Evolutionary conservation across 2,888 invertebrate genomes (phyloP).

Genomic region (Oscheius sp.): DNA sequence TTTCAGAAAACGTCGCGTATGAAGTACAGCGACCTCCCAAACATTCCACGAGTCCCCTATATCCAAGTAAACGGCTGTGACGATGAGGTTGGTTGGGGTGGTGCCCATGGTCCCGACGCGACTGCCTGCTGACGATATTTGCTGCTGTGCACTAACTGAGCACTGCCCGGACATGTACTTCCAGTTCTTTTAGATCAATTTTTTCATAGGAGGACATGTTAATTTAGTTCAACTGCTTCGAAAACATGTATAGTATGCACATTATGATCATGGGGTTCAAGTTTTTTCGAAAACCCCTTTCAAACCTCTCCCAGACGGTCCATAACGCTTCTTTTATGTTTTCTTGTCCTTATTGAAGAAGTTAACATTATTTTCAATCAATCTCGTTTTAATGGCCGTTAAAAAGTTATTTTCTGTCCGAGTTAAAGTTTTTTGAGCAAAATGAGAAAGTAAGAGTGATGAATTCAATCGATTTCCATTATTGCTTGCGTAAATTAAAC

Average conservation of each 20-base stretch:
- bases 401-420: no score
- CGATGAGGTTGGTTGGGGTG: constrained; percentile 19
- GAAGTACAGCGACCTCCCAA: constrained; percentile 33
- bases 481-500: no score
- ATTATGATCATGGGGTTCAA: neutral
- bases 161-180: constrained; percentile 7
- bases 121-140: constrained; percentile 16
- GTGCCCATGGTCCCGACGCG: constrained; percentile 23
- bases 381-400: no score
- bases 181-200: constrained; percentile 3
- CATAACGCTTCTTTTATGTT: no score
- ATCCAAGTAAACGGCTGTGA: constrained; percentile 21
- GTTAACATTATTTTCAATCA: no score
- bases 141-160: constrained; percentile 11
- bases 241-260: neutral
- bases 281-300: no score
- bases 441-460: no score
- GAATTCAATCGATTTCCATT: no score
- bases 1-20: constrained; percentile 22
- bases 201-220: neutral
- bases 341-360: no score
- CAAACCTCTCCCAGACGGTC: no score
- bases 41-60: constrained; percentile 13
- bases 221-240: neutral
- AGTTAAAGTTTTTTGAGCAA: no score